These are phyloP conservation scores for Brachionus asplanchnoidis DNA, from an alignment of 1,140 invertebrate species.

Conservation along the genomic window DNA sequence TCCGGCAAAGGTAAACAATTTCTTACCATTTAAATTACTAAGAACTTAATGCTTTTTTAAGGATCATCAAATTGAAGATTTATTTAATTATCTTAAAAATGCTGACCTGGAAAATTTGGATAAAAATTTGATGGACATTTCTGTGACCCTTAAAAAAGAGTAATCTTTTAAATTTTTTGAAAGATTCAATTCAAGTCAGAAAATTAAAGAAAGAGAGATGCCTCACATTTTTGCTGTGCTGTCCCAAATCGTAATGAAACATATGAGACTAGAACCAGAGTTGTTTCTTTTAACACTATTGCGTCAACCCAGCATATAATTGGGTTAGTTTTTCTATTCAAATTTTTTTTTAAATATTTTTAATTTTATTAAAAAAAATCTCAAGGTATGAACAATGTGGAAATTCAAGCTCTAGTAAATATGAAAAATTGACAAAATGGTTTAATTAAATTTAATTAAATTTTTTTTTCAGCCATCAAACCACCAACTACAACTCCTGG, in stretches of 20 bases:
- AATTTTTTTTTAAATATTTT: not conserved
- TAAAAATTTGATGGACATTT: not conserved
- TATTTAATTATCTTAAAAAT: constrained; percentile 18
- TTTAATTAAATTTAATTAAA: not conserved
- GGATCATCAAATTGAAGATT: constrained; percentile 25
- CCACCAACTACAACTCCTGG: constrained; percentile 7
- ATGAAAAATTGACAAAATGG: not conserved
- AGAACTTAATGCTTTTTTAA: not conserved
- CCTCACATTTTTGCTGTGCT: constrained; percentile 16
- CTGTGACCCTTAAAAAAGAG: not conserved
- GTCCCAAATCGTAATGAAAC: constrained; percentile 30
- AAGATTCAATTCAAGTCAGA: not conserved
- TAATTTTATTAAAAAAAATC: not conserved
- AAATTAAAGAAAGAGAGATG: not conserved
- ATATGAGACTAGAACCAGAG: constrained; percentile 22
- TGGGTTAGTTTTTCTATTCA: not conserved
- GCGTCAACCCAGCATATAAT: constrained; percentile 24
- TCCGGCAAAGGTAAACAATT: not conserved
- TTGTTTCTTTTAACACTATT: constrained; percentile 20
- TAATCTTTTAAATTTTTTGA: not conserved
- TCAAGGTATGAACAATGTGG: constrained; percentile 27
- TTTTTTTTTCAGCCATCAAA: not conserved
- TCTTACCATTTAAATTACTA: not conserved
- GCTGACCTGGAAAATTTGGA: not conserved
- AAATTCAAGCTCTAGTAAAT: constrained; percentile 30